Conservation (phyloP, 1,140 invertebrate genomes). For the Bombus turneri region DNA sequence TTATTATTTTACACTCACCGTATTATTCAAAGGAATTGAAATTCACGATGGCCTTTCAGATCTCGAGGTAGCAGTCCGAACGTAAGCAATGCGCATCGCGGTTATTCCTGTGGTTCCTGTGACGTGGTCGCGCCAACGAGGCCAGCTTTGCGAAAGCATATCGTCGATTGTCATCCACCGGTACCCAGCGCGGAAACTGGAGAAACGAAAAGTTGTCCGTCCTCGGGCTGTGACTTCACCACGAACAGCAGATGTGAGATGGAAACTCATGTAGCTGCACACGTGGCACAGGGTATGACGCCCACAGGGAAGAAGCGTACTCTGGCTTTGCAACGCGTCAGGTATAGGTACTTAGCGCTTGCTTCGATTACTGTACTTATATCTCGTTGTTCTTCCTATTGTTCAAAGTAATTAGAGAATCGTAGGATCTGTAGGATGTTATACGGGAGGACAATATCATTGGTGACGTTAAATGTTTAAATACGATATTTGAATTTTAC, state of each 20-base stretch:
- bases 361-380: background rate
- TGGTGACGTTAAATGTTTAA: background rate
- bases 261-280: conserved; percentile 79
- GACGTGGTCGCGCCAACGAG: conserved; percentile 76
- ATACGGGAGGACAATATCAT: too few species aligned
- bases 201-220: conserved; percentile 76
- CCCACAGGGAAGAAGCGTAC: conserved; percentile 79
- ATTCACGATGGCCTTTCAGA: conserved; percentile 55
- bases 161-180: conserved; percentile 75
- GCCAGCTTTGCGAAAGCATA: conserved; percentile 78
- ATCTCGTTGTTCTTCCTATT: background rate
- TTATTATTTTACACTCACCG: background rate
- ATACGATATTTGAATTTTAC: background rate
- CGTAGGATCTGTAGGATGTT: background rate
- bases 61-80: conserved; percentile 79
- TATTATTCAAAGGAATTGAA: background rate
- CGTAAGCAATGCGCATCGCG: conserved; percentile 66
- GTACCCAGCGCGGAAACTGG: conserved; percentile 66
- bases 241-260: conserved; percentile 78
- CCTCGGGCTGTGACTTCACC: conserved; percentile 78
- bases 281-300: conserved; percentile 78
- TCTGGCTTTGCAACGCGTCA: conserved; percentile 81
- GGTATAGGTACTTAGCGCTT: conserved; percentile 79
- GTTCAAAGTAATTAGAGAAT: background rate
- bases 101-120: conserved; percentile 78